A percentile compares a stretch with the other conserved stretches of the same genome.
These are phyloP conservation scores for Balearica regulorum DNA, from an alignment of 2,797 vertebrate species.

Conservation along the genomic window DNA sequence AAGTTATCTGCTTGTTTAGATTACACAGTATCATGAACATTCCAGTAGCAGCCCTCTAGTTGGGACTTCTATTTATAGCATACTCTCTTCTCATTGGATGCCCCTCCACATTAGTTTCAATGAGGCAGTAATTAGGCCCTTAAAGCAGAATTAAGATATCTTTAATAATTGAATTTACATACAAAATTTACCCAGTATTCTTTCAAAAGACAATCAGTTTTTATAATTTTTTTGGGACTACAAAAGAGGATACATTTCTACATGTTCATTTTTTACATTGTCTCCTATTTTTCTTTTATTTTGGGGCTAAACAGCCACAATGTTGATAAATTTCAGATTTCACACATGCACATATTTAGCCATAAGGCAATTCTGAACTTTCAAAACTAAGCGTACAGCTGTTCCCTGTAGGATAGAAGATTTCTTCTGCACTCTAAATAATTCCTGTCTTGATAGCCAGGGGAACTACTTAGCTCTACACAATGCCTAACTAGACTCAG, in stretches of 20 bases:
- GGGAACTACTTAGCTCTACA: neutral
- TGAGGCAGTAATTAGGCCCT: constrained; percentile 12
- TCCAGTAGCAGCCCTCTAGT: neutral
- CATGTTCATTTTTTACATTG: neutral
- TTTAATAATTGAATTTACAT: constrained; percentile 1
- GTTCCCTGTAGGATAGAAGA: constrained; percentile 10
- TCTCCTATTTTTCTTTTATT: neutral
- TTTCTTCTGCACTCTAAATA: constrained; percentile 41
- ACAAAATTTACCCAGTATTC: neutral
- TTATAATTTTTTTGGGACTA: neutral
- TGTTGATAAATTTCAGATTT: constrained; percentile 36
- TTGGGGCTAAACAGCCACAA: constrained; percentile 14
- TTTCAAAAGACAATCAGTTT: neutral
- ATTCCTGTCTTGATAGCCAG: constrained; percentile 19
- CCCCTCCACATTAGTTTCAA: neutral
- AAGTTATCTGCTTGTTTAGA: constrained; percentile 2
- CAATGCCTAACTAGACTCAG: neutral
- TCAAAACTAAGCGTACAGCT: constrained; percentile 33
- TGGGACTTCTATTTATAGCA: constrained; percentile 42
- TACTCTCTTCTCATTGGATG: neutral
- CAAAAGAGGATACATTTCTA: neutral
- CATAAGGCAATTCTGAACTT: constrained; percentile 53
- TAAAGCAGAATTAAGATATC: neutral
- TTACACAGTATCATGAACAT: neutral
- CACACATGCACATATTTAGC: constrained; percentile 40